A percentile compares a stretch with the other conserved stretches of the same genome.
phyloP scores from a whole-genome alignment of 2,797 vertebrate species.

The Ceryle rudis region DNA sequence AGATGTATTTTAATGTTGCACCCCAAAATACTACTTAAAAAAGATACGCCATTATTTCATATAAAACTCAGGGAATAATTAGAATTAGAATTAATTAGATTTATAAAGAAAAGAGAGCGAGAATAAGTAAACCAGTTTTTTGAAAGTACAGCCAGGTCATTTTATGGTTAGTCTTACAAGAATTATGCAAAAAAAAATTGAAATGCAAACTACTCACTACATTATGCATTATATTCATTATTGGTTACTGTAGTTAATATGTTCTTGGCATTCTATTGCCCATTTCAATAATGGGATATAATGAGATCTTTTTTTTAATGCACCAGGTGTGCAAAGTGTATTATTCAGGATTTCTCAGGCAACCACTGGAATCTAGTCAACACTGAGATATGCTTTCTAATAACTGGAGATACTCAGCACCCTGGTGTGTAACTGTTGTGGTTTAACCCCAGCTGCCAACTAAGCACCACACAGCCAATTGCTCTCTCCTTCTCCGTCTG shows the following conservation, averaged over 20 bases:
- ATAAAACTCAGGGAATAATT: background rate
- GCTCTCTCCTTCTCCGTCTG: accelerated
- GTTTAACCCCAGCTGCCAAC: background rate
- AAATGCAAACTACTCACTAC: background rate
- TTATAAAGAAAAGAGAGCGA: background rate
- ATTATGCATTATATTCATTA: background rate
- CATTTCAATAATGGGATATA: background rate
- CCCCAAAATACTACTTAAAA: background rate
- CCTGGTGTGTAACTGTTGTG: background rate
- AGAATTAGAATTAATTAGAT: background rate
- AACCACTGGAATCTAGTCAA: background rate
- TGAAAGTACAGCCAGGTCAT: background rate
- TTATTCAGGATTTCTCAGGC: background rate
- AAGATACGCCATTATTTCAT: background rate
- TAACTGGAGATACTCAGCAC: background rate
- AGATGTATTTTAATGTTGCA: background rate
- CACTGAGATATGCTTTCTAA: background rate
- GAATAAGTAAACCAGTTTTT: background rate
- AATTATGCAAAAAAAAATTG: background rate
- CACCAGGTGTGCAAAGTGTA: background rate
- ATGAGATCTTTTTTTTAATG: background rate
- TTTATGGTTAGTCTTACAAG: background rate
- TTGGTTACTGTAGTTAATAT: background rate
- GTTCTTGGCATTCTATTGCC: background rate
- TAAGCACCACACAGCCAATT: accelerated